These are phyloP conservation scores for Tichodroma muraria DNA, from an alignment of 2,113 vertebrate genomes.

Conservation along the genomic window DNA sequence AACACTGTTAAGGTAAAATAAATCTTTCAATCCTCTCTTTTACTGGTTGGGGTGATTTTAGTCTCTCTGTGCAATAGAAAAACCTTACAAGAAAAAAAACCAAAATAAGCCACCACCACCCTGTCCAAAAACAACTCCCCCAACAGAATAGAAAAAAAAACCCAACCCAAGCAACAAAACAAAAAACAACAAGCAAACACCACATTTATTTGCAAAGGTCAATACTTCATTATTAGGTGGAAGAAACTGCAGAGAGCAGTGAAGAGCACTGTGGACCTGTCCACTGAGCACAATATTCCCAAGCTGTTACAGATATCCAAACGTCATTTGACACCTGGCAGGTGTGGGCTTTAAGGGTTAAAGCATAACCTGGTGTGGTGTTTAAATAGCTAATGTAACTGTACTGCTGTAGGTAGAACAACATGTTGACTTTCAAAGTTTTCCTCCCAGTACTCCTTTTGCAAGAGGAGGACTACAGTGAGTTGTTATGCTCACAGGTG, in stretches of 20 bases:
- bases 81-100: not conserved
- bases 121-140: fast-evolving
- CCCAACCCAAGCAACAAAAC: not conserved
- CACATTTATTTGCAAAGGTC: not conserved
- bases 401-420: not conserved
- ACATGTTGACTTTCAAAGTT: not conserved
- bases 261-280: not conserved
- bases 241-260: not conserved
- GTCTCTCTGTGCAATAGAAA: not conserved
- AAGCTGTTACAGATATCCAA: not conserved
- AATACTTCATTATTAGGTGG: not conserved
- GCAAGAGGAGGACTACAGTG: not conserved
- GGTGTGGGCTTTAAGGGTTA: not conserved
- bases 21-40: not conserved
- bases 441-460: not conserved
- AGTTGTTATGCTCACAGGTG: not conserved
- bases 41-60: not conserved
- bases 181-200: not conserved
- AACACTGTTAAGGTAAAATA: constrained; percentile 89
- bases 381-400: not conserved
- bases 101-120: not conserved
- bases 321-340: not conserved
- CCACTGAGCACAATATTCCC: not conserved
- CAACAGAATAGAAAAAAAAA: not conserved
- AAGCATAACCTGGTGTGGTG: not conserved